Conservation (phyloP, 2,113 vertebrate species). For the Lophura nycthemera region DNA sequence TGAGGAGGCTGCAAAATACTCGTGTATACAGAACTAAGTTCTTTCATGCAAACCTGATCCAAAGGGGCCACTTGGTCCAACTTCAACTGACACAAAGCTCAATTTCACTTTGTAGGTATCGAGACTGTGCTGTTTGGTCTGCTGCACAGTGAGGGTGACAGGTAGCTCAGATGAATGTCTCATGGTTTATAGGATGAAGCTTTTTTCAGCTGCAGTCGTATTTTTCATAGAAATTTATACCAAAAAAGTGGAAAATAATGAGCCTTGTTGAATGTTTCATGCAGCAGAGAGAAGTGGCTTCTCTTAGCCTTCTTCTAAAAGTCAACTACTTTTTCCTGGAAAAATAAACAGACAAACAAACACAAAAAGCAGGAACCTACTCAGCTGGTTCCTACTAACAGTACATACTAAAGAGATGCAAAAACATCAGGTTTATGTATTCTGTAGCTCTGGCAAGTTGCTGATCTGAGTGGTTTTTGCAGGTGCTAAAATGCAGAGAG, state of each 20-base stretch:
- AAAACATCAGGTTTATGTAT: conserved; percentile 53
- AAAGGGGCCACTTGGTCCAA: not conserved
- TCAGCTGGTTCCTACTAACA: conserved; percentile 50
- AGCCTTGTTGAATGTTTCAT: not conserved
- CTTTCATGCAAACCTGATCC: not conserved
- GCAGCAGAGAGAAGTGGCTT: not conserved
- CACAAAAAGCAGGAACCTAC: not conserved
- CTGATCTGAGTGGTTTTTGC: conserved; percentile 64
- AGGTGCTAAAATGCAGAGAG: conserved; percentile 63
- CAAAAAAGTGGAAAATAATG: not conserved
- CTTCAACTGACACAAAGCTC: not conserved
- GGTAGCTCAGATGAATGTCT: not conserved
- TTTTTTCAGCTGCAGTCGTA: not conserved
- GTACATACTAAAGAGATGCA: conserved; percentile 54
- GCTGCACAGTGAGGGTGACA: not conserved
- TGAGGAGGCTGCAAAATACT: not conserved
- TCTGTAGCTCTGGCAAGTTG: conserved; percentile 60
- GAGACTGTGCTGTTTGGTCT: too few species aligned
- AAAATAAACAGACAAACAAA: not conserved
- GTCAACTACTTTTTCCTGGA: conserved; percentile 11
- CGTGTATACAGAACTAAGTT: not conserved
- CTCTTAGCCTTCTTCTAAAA: conserved; percentile 32
- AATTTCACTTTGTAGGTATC: not conserved
- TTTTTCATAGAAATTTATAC: not conserved
- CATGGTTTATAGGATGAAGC: not conserved